These are phyloP conservation scores for Piliocolobus tephrosceles DNA, from an alignment of 2,113 vertebrate genomes.

Conservation along the genomic window DNA sequence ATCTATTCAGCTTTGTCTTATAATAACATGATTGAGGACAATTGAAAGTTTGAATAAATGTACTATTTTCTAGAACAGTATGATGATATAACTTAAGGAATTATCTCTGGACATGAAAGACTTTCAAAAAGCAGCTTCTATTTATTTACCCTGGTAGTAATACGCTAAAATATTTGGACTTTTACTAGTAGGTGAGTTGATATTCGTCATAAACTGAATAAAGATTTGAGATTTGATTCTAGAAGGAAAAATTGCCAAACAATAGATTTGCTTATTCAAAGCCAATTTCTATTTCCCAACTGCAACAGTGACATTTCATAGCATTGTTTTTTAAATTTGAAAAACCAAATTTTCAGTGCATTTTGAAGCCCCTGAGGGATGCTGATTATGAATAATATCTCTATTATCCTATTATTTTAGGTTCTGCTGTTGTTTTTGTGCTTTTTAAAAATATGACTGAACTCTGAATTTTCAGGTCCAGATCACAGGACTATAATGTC, in stretches of 20 bases:
- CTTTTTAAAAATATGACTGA: not conserved
- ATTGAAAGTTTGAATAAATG: not conserved
- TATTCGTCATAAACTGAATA: not conserved
- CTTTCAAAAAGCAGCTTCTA: not conserved
- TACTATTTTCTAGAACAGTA: not conserved
- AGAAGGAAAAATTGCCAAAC: not conserved
- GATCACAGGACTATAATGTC: not conserved
- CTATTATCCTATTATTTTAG: not conserved
- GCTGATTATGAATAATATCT: not conserved
- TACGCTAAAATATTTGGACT: not conserved
- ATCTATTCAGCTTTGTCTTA: conserved; percentile 4
- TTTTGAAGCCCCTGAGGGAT: not conserved
- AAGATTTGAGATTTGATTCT: not conserved
- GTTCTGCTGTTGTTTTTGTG: not conserved
- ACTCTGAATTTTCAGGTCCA: not conserved
- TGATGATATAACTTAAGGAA: not conserved
- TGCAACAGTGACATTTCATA: not conserved
- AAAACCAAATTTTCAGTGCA: not conserved
- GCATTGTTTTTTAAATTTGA: not conserved
- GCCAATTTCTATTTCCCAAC: not conserved
- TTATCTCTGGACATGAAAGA: not conserved
- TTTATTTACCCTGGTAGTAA: not conserved
- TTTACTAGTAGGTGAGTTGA: not conserved
- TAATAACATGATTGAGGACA: not conserved
- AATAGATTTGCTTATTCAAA: not conserved